phyloP scores from a whole-genome alignment of 2,888 invertebrate species.

The Cryptophagus acutangulus region DNA sequence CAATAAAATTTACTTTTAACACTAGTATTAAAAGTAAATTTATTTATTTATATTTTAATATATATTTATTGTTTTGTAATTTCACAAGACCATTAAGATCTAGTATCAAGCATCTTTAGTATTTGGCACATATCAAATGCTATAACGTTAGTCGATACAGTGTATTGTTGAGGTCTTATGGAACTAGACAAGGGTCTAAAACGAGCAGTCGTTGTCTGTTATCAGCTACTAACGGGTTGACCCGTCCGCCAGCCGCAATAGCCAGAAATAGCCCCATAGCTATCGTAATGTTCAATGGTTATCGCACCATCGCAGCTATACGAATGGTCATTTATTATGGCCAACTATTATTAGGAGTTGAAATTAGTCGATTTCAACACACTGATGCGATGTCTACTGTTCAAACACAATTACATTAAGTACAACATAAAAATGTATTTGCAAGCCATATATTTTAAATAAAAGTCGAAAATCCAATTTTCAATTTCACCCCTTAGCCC shows the following conservation, averaged over 20 bases:
- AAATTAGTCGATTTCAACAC: too few species aligned
- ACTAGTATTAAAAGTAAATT: too few species aligned
- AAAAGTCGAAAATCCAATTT: too few species aligned
- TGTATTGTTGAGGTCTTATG: conserved; percentile 10
- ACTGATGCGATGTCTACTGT: too few species aligned
- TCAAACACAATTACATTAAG: conserved; percentile 22
- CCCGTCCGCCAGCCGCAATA: conserved; percentile 44
- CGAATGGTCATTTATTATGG: too few species aligned
- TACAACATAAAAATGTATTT: conserved; percentile 18
- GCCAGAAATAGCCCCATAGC: conserved; percentile 29
- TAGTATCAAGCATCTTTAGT: conserved; percentile 13
- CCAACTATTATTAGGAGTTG: too few species aligned
- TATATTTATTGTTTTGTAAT: conserved; percentile 3
- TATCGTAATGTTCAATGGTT: conserved; percentile 36
- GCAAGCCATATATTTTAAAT: conserved; percentile 20
- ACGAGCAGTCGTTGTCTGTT: conserved; percentile 33
- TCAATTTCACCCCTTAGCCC: conserved; percentile 32
- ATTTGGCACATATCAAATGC: conserved; percentile 16
- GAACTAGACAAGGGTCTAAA: conserved; percentile 22
- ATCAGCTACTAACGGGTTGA: conserved; percentile 46
- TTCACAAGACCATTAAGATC: neutral
- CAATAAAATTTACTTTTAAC: too few species aligned
- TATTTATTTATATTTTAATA: too few species aligned
- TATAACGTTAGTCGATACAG: conserved; percentile 17
- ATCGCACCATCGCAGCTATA: conserved; percentile 27